Evolutionary conservation across 2,797 vertebrate genomes (phyloP).

Genomic region (Amniataba percoides): DNA sequence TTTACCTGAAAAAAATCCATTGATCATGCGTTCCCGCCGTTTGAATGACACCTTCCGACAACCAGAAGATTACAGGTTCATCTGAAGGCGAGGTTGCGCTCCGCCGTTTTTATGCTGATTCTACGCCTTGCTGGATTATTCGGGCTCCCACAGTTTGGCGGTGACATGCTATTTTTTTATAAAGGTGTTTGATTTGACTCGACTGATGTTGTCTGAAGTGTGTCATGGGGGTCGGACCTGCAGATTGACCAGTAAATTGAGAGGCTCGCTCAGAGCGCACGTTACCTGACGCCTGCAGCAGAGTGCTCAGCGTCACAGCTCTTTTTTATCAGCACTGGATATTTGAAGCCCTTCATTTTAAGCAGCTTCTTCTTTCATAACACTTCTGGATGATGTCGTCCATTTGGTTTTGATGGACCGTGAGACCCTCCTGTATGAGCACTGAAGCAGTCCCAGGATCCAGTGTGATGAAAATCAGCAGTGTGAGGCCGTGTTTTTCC

Average conservation of each 20-base stretch:
- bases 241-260: constrained; percentile 33
- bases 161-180: background rate
- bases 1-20: constrained; percentile 14
- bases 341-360: constrained; percentile 26
- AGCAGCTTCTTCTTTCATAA: constrained; percentile 21
- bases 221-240: constrained; percentile 13
- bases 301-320: constrained; percentile 27
- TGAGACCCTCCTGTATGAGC: constrained; percentile 29
- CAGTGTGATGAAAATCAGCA: constrained; percentile 40
- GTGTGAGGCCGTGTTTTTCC: constrained; percentile 3
- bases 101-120: background rate
- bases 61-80: constrained; percentile 16
- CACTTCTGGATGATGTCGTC: constrained; percentile 40
- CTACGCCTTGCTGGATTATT: background rate
- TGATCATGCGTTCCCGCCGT: constrained; percentile 2
- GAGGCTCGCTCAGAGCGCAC: constrained; percentile 27
- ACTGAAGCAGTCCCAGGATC: constrained; percentile 26
- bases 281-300: constrained; percentile 25
- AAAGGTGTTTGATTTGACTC: constrained; percentile 10
- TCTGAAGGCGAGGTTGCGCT: background rate
- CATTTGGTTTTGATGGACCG: constrained; percentile 45
- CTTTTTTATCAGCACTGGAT: constrained; percentile 39
- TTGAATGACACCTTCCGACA: constrained; percentile 20
- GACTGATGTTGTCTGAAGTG: constrained; percentile 22
- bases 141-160: background rate